Percentiles rank a stretch among this genome's conserved stretches.
Conservation (phyloP, 2,113 vertebrate genomes). For the Notothenia rossii region DNA sequence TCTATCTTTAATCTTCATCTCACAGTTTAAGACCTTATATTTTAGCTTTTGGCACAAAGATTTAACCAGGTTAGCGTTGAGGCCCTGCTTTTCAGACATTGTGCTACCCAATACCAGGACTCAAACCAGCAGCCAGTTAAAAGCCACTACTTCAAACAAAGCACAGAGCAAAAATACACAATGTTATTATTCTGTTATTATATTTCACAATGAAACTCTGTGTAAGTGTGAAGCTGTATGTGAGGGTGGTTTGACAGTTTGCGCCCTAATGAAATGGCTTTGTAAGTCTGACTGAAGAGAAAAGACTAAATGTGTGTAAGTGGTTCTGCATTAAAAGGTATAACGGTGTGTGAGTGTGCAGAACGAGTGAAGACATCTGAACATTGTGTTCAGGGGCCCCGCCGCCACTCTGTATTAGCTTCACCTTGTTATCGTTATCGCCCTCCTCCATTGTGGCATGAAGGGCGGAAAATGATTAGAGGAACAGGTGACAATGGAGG, state of each 20-base stretch:
- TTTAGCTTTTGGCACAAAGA: too few relatives aligned
- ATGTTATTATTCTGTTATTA: constrained; percentile 12
- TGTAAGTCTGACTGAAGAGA: constrained; percentile 12
- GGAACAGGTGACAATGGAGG: constrained; percentile 83
- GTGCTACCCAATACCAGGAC: neutral
- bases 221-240: constrained; percentile 9
- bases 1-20: too few relatives aligned
- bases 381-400: constrained; percentile 59
- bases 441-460: constrained; percentile 78
- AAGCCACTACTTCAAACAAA: neutral
- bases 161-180: neutral
- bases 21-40: too few relatives aligned
- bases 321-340: constrained; percentile 39
- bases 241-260: neutral
- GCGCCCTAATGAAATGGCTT: neutral
- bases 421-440: constrained; percentile 82
- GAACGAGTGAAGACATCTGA: constrained; percentile 69
- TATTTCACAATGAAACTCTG: constrained; percentile 1
- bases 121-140: neutral
- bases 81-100: neutral
- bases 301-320: constrained; percentile 20
- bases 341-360: constrained; percentile 18
- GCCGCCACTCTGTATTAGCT: constrained; percentile 75
- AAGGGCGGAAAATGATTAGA: constrained; percentile 84
- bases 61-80: too few relatives aligned